A percentile compares a stretch with the other conserved stretches of the same genome.
Evolutionary conservation across 2,888 invertebrate genomes (phyloP).

Genomic region (Aporophyla lueneburgensis): DNA sequence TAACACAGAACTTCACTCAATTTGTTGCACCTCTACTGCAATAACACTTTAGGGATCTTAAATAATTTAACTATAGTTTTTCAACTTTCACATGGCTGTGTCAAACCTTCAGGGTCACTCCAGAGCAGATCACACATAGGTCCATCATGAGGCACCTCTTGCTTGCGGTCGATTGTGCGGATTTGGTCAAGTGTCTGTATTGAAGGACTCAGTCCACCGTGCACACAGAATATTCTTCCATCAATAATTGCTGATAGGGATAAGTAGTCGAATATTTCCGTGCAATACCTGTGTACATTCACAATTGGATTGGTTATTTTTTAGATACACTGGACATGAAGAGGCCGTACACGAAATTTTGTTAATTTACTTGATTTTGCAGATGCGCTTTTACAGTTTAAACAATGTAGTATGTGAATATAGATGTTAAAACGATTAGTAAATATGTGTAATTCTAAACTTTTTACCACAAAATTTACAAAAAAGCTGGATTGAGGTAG

Average conservation of each 20-base stretch:
- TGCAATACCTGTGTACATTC: conserved; percentile 94
- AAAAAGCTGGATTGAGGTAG: too few relatives aligned
- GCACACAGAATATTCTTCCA: conserved; percentile 99
- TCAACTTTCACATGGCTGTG: not conserved
- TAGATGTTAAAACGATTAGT: too few relatives aligned
- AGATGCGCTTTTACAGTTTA: too few relatives aligned
- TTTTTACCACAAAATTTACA: too few relatives aligned
- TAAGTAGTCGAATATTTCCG: conserved; percentile 99
- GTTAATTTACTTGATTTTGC: too few relatives aligned
- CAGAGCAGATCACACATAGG: conserved; percentile 99
- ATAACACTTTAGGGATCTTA: not conserved
- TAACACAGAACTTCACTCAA: not conserved
- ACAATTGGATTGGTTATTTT: conserved; percentile 20
- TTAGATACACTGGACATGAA: not conserved
- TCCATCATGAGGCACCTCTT: conserved; percentile 99
- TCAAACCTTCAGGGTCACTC: conserved; percentile 99
- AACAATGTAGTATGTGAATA: too few relatives aligned
- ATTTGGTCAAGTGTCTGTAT: conserved; percentile 99
- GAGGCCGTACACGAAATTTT: too few relatives aligned
- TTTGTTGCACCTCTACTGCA: not conserved
- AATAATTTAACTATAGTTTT: not conserved
- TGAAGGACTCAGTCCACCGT: conserved; percentile 99
- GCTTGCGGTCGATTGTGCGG: conserved; percentile 99
- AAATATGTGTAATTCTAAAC: too few relatives aligned
- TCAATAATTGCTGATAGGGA: conserved; percentile 99